Evolutionary conservation across 2,113 vertebrate species (phyloP).

Genomic region (Eolophus roseicapilla): DNA sequence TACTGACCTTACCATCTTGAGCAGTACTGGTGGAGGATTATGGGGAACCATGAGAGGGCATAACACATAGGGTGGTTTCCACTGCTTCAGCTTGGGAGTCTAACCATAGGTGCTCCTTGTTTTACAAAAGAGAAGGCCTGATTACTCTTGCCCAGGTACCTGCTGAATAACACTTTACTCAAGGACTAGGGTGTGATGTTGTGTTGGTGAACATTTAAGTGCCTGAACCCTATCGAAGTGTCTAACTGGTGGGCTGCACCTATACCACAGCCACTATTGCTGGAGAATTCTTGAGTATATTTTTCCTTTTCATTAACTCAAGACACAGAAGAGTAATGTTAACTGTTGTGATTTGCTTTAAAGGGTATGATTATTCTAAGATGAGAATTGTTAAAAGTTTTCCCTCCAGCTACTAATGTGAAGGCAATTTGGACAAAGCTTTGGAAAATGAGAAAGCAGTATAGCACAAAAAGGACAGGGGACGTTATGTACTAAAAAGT

Average conservation of each 20-base stretch:
- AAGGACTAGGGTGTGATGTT: neutral
- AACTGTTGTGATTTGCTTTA: neutral
- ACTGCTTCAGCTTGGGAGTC: neutral
- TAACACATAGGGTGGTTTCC: fast-evolving
- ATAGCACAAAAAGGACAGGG: neutral
- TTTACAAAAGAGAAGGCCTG: neutral
- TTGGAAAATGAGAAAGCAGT: neutral
- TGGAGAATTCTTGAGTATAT: neutral
- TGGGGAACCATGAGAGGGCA: neutral
- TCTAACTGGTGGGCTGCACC: neutral
- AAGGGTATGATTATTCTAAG: neutral
- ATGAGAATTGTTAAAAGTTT: constrained; percentile 9
- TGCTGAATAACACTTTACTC: neutral
- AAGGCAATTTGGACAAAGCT: constrained; percentile 1
- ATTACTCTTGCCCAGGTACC: neutral
- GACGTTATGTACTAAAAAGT: neutral
- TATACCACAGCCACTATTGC: neutral
- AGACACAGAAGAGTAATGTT: neutral
- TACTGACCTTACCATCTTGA: neutral
- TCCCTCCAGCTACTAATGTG: neutral
- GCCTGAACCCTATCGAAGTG: neutral
- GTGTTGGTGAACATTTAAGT: neutral
- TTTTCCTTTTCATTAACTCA: neutral
- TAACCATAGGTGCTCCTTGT: neutral
- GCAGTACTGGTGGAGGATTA: neutral